A percentile compares a stretch with the other conserved stretches of the same genome.
Evolutionary conservation across 1,140 invertebrate genomes (phyloP).

Genomic region (Paralvinella palmiformis): DNA sequence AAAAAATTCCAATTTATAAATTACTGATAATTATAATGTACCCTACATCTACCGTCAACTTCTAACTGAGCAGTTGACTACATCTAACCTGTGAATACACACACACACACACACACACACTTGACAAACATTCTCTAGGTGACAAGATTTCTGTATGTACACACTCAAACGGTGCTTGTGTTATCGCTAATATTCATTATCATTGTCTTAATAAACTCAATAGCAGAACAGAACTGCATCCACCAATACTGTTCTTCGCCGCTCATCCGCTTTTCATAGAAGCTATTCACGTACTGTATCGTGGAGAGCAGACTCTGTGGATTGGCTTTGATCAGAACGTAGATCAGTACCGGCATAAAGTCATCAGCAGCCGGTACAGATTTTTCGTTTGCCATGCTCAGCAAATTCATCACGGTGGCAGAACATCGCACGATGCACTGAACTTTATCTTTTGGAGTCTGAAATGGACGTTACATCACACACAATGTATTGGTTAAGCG

Average conservation of each 20-base stretch:
- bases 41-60: neutral
- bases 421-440: conserved; percentile 79
- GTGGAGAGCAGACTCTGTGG: conserved; percentile 91
- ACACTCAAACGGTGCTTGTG: too few relatives aligned
- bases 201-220: conserved; percentile 98
- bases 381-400: conserved; percentile 71
- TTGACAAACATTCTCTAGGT: neutral
- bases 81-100: neutral
- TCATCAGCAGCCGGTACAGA: conserved; percentile 92
- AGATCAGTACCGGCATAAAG: conserved; percentile 92
- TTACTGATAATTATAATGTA: neutral
- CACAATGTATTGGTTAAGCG: too few relatives aligned
- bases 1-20: neutral
- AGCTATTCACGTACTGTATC: conserved; percentile 91
- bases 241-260: conserved; percentile 97
- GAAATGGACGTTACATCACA: too few relatives aligned
- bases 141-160: neutral
- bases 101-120: neutral
- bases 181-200: too few relatives aligned
- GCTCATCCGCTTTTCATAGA: conserved; percentile 73
- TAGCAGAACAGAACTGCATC: conserved; percentile 93
- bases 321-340: conserved; percentile 90
- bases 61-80: neutral
- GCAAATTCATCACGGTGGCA: conserved; percentile 80
- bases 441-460: conserved; percentile 89